These are phyloP conservation scores for Drosophila nikananu DNA, from an alignment of 1,140 invertebrate genomes.

Conservation along the genomic window DNA sequence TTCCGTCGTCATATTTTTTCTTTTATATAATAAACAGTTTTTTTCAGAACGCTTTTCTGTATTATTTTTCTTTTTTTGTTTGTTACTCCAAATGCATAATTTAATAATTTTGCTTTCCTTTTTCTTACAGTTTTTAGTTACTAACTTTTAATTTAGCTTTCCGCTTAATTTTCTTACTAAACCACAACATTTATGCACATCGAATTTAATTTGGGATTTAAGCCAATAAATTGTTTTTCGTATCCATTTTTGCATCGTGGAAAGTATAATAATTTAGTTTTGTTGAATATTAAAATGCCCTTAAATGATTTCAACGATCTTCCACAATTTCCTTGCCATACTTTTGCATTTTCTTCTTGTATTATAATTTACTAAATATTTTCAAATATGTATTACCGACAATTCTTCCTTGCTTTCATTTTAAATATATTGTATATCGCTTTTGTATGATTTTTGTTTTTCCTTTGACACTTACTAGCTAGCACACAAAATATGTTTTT, in stretches of 20 bases:
- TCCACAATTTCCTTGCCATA: constrained; percentile 42
- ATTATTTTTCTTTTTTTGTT: constrained; percentile 21
- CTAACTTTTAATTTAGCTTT: constrained; percentile 55
- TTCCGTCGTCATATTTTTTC: neutral
- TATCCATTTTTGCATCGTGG: constrained; percentile 39
- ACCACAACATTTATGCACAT: constrained; percentile 82
- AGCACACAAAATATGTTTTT: constrained; percentile 83
- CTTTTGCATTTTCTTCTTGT: constrained; percentile 29
- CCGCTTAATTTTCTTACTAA: constrained; percentile 65
- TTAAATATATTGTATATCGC: constrained; percentile 57
- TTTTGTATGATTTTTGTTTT: constrained; percentile 47
- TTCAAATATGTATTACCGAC: constrained; percentile 62
- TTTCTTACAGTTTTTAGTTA: constrained; percentile 35
- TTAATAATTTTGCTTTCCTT: constrained; percentile 24
- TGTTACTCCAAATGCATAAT: constrained; percentile 54
- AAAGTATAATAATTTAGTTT: constrained; percentile 50
- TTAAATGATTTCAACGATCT: constrained; percentile 47
- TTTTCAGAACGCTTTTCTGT: constrained; percentile 57
- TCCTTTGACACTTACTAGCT: constrained; percentile 82
- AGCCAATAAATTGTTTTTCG: constrained; percentile 68
- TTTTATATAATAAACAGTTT: constrained; percentile 66
- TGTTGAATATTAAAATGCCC: constrained; percentile 50
- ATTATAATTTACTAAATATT: constrained; percentile 76
- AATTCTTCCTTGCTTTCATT: constrained; percentile 54
- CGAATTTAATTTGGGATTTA: constrained; percentile 66